Evolutionary conservation across 2,797 vertebrate genomes (phyloP).

Genomic region (Enteromius paludinosus): DNA sequence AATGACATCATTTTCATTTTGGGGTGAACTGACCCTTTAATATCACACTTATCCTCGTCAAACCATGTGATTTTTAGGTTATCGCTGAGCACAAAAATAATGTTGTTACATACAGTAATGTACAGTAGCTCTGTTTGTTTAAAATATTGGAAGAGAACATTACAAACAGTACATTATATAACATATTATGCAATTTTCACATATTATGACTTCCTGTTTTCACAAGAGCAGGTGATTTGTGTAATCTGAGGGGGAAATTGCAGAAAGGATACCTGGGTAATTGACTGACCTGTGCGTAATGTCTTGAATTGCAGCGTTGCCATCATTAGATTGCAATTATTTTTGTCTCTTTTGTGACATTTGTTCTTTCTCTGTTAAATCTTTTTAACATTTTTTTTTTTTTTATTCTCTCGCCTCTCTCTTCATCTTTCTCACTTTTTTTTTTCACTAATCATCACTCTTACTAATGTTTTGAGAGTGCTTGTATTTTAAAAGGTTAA

Average conservation of each 20-base stretch:
- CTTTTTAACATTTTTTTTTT: neutral
- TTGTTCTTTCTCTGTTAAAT: neutral
- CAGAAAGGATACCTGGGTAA: conserved; percentile 44
- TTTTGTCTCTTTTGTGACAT: neutral
- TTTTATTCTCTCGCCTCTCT: neutral
- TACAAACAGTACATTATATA: neutral
- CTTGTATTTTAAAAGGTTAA: conserved; percentile 1
- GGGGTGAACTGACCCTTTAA: too few species aligned
- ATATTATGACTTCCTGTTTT: conserved; percentile 43
- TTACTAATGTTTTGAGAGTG: neutral
- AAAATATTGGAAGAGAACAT: conserved; percentile 1
- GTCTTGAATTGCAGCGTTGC: conserved; percentile 35
- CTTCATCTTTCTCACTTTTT: neutral
- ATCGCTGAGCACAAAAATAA: neutral
- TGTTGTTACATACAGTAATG: neutral
- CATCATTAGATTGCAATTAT: conserved; percentile 48
- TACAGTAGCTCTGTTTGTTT: neutral
- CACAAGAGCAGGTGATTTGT: conserved; percentile 35
- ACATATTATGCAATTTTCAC: neutral
- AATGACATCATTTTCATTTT: too few species aligned
- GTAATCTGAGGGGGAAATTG: conserved; percentile 45
- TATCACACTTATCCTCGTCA: neutral
- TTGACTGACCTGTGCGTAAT: conserved; percentile 30
- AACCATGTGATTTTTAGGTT: neutral
- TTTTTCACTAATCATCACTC: neutral